Base-by-base conservation (phyloP, 2,888 invertebrate species). In the Mythimna vitellina region DNA sequence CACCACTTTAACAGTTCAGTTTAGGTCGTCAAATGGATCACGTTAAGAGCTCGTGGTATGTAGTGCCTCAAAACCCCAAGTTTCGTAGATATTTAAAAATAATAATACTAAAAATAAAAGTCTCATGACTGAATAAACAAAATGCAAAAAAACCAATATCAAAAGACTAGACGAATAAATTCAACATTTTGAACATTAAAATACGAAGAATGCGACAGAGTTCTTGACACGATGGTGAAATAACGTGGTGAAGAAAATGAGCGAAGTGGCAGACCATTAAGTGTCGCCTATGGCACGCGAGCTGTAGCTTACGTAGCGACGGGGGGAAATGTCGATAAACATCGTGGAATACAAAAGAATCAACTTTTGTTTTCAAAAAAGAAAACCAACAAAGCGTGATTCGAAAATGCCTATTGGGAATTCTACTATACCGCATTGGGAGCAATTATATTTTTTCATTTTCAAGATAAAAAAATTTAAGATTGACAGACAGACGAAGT, bases 201-300 rank as follows among this genome's bases (percentile, higher is more conserved):
- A 89, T 86, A 81, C 86, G 86, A 89, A 87, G 87, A 91, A 89
- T 87, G 81, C 83, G 76, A 62, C 88, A 84, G 86, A 87, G 83
- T 76, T 86, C 91, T 90, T 91, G 92, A 91, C 91, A 92, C 89
- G 86, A 83, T 91, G 90, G 91, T 92, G 90, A 91, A 92, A 92
- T 92, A 92, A 89, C 88, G 89, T 87, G 81, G 89, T 83, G 89
- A 89, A 89, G 90, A 90, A 92, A 92, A 93, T 92, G 91, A 92
- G 92, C 91, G 91, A 90, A 93, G 92, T 92, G 90, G 88, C 86
- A 86, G 88, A 83, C 92, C 93, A 93, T 94, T 93, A 93, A 92
- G 92, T 92, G 92, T 92, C 90, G 92, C 91, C 91, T 89, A 85
- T 80, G 77, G 86, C 86, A 89, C 88, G 89, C 88, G 84, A 89